These are phyloP conservation scores for Sebastes alutus DNA, from an alignment of 2,797 vertebrate genomes.

Conservation along the genomic window DNA sequence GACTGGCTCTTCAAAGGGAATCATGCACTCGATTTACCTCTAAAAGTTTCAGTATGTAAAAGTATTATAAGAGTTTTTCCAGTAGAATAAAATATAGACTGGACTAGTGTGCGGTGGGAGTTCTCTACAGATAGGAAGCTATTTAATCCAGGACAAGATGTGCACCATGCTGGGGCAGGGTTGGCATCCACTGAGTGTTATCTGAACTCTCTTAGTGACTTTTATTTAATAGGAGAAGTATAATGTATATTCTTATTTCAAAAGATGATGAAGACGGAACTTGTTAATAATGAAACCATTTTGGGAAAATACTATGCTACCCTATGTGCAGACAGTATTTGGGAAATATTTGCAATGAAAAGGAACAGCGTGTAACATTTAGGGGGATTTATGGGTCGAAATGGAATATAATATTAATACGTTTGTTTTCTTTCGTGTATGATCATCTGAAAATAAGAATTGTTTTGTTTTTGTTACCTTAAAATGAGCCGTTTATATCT, in stretches of 20 bases:
- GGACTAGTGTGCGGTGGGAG: neutral
- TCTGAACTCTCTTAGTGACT: neutral
- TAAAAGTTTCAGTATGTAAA: neutral
- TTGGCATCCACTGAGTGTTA: neutral
- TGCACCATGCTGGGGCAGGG: neutral
- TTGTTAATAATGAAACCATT: neutral
- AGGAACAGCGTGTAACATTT: neutral
- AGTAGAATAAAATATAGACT: neutral
- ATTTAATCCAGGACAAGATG: conserved; percentile 30
- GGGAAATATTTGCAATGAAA: neutral
- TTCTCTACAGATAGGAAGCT: neutral
- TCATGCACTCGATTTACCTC: conserved; percentile 4
- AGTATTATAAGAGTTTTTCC: neutral
- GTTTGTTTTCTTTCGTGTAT: too few relatives aligned
- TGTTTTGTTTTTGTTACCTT: too few relatives aligned
- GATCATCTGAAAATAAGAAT: too few relatives aligned
- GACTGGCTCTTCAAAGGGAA: conserved; percentile 18
- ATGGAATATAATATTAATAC: too few relatives aligned
- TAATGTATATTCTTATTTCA: neutral
- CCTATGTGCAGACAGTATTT: neutral
- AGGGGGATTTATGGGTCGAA: too few relatives aligned
- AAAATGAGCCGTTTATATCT: too few relatives aligned
- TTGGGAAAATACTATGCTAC: neutral
- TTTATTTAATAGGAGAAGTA: neutral
- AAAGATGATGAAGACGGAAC: neutral